Conservation (phyloP, 2,113 vertebrate species). For the Merops nubicus region DNA sequence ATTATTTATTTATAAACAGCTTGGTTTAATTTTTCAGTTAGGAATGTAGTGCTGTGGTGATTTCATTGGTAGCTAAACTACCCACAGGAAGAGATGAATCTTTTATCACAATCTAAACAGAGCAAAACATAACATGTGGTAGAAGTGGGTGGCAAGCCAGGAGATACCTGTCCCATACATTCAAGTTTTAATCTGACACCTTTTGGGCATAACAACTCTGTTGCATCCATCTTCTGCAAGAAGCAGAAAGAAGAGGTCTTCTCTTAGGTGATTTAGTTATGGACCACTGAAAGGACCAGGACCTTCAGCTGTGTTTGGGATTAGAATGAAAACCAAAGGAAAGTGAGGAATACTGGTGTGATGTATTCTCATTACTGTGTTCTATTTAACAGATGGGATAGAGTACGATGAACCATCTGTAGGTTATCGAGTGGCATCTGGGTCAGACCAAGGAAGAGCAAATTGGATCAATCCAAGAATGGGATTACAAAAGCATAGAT, state of each 20-base stretch:
- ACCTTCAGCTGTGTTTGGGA: conserved; percentile 27
- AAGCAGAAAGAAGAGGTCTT: conserved; percentile 10
- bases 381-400: conserved; percentile 64
- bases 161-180: not conserved
- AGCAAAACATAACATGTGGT: not conserved
- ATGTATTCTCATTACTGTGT: conserved; percentile 60
- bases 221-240: not conserved
- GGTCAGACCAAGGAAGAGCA: conserved; percentile 45
- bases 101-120: not conserved
- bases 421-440: conserved; percentile 55
- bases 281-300: conserved; percentile 3
- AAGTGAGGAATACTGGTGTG: conserved; percentile 35
- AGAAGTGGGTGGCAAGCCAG: not conserved
- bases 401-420: conserved; percentile 61
- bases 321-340: conserved; percentile 46
- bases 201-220: not conserved
- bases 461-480: not conserved
- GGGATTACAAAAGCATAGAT: conserved; percentile 10
- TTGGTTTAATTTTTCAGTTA: not conserved
- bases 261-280: not conserved
- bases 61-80: not conserved
- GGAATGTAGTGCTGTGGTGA: not conserved
- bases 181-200: not conserved
- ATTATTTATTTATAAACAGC: not conserved
- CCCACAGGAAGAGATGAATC: not conserved